A percentile compares a stretch with the other conserved stretches of the same genome.
Evolutionary conservation across 2,888 invertebrate genomes (phyloP).

Genomic region (Amphipyra berbera): DNA sequence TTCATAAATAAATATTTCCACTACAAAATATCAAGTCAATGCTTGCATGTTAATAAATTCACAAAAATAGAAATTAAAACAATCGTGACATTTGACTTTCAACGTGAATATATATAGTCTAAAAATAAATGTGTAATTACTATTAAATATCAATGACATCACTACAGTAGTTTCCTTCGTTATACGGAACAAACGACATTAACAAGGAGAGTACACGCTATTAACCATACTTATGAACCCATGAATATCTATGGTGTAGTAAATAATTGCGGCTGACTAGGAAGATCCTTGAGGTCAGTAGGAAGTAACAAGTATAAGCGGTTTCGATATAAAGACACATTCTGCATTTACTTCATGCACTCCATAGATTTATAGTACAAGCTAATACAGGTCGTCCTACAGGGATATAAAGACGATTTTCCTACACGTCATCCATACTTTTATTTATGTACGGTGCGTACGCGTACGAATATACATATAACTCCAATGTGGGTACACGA

Average conservation of each 20-base stretch:
- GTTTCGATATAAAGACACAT: conserved; percentile 53
- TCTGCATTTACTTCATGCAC: conserved; percentile 38
- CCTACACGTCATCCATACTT: conserved; percentile 1
- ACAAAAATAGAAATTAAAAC: background rate
- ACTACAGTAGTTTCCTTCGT: conserved; percentile 17
- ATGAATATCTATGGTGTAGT: conserved; percentile 51
- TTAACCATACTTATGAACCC: conserved; percentile 36
- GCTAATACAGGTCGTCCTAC: conserved; percentile 8
- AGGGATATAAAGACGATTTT: conserved; percentile 23
- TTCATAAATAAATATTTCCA: too few relatives aligned
- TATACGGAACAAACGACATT: conserved; percentile 32
- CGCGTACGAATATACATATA: conserved; percentile 36
- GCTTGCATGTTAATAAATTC: background rate
- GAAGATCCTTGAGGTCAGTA: conserved; percentile 62
- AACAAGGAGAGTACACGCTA: conserved; percentile 28
- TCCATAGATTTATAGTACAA: conserved; percentile 14
- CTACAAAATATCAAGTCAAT: too few relatives aligned
- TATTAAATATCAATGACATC: conserved; percentile 13
- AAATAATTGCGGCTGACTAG: conserved; percentile 44
- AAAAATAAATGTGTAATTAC: conserved; percentile 12
- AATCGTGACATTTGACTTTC: conserved; percentile 7
- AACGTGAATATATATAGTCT: background rate
- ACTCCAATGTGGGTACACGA: conserved; percentile 26
- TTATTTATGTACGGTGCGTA: conserved; percentile 39
- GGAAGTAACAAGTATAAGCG: conserved; percentile 54